These are phyloP conservation scores for Romanogobio albipinnatus DNA, from an alignment of 2,113 vertebrate species.

Conservation along the genomic window DNA sequence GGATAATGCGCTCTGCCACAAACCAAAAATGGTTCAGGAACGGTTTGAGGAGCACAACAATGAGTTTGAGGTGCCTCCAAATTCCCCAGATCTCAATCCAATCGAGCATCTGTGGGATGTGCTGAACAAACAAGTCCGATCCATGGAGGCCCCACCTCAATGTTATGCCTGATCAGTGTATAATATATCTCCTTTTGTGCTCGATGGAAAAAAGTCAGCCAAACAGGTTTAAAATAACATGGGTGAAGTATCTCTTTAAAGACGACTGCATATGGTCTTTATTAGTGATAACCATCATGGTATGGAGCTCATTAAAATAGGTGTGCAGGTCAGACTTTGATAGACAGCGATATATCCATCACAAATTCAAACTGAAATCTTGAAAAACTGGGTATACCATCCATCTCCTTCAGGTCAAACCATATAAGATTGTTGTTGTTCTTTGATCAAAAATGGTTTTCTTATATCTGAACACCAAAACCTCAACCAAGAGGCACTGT, in stretches of 20 bases:
- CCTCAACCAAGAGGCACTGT: background rate
- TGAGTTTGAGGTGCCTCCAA: no score
- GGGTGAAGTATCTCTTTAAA: background rate
- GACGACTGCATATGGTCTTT: background rate
- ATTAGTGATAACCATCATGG: constrained; percentile 3
- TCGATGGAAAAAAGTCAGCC: background rate
- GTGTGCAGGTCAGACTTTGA: constrained; percentile 79
- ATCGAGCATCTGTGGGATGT: no score
- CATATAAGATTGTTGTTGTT: background rate
- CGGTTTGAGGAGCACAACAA: no score
- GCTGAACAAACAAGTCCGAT: no score
- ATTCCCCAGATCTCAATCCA: no score
- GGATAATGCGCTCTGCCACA: no score
- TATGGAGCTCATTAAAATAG: constrained; percentile 81
- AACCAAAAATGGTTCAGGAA: no score
- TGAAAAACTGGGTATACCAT: background rate
- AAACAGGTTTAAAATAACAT: background rate
- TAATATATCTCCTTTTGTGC: background rate
- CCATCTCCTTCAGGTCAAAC: background rate
- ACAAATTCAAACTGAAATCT: constrained; percentile 71
- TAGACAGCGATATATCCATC: constrained; percentile 76
- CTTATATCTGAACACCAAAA: constrained; percentile 6
- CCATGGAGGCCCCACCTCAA: no score
- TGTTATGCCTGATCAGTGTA: no score
- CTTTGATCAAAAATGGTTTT: background rate